Evolutionary conservation across 2,113 vertebrate species (phyloP).

Genomic region (Anas platyrhynchos): DNA sequence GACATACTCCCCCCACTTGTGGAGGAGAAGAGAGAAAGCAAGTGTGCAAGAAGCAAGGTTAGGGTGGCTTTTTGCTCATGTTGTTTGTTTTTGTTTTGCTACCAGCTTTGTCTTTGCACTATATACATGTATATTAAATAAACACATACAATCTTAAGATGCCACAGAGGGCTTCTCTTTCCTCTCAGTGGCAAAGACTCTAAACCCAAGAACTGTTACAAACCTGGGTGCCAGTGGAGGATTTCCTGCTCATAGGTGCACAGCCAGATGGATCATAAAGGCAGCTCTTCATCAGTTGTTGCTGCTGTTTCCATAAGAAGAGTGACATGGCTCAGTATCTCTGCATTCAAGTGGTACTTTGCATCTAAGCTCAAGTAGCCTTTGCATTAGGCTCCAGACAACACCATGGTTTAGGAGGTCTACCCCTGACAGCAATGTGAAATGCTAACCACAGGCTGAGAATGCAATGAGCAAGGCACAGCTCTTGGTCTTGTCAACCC

Average conservation of each 20-base stretch:
- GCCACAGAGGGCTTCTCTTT: background rate
- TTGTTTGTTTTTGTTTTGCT: background rate
- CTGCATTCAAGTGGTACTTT: background rate
- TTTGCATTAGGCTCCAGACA: background rate
- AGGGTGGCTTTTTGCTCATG: background rate
- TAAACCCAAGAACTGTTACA: background rate
- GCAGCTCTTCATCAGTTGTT: background rate
- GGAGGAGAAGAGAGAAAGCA: background rate
- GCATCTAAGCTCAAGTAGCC: background rate
- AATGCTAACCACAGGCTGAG: background rate
- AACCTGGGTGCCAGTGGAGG: accelerated
- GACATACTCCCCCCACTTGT: background rate
- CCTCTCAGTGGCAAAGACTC: background rate
- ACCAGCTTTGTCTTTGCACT: background rate
- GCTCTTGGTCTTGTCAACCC: background rate
- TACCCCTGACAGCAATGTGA: background rate
- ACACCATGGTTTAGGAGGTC: background rate
- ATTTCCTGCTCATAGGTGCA: background rate
- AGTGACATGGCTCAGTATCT: background rate
- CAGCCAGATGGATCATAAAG: background rate
- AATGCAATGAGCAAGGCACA: background rate
- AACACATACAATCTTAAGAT: background rate
- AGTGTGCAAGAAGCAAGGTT: background rate
- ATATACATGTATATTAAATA: background rate
- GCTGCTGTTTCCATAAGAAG: background rate